A percentile compares a stretch with the other conserved stretches of the same genome.
Conservation (phyloP, 2,113 vertebrate genomes). For the Hydrolagus affinis region DNA sequence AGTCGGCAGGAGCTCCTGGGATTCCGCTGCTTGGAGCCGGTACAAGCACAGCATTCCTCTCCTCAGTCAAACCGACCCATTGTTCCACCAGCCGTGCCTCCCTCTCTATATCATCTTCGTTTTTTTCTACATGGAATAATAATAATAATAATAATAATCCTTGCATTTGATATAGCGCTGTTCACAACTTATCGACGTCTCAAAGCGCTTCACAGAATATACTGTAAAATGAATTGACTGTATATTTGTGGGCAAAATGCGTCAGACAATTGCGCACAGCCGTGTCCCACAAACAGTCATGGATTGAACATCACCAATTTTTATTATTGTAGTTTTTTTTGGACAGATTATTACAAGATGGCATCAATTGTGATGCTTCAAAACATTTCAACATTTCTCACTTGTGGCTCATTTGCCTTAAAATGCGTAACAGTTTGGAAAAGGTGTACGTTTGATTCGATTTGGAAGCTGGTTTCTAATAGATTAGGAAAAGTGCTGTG, state of each 20-base stretch:
- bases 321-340: no score
- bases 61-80: constrained; percentile 95
- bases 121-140: constrained; percentile 69
- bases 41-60: constrained; percentile 87
- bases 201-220: no score
- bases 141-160: no score
- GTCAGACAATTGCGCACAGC: no score
- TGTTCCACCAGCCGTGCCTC: constrained; percentile 89
- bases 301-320: no score
- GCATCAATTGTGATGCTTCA: neutral
- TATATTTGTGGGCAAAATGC: no score
- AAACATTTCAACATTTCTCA: neutral
- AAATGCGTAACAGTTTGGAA: neutral
- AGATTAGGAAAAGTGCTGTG: no score
- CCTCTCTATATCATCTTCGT: constrained; percentile 80
- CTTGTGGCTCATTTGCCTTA: neutral
- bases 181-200: no score
- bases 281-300: no score
- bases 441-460: neutral
- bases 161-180: no score
- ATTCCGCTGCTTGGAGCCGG: constrained; percentile 85
- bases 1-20: constrained; percentile 85
- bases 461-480: neutral
- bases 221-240: no score
- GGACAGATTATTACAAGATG: neutral